Conservation (phyloP, 2,888 invertebrate genomes). For the Sturmia bella region DNA sequence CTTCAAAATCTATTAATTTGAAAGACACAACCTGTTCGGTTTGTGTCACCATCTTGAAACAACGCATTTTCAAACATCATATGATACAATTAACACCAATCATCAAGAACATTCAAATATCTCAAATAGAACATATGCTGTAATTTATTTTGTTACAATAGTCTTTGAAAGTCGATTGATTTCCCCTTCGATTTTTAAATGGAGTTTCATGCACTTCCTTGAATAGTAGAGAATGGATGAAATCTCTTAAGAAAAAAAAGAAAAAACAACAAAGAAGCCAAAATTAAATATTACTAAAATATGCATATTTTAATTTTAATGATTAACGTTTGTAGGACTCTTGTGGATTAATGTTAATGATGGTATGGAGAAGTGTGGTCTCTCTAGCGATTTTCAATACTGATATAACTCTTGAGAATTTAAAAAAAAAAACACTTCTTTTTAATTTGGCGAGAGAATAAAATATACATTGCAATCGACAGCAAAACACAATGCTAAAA, state of each 20-base stretch:
- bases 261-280: background rate
- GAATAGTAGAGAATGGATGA: too few relatives aligned
- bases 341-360: constrained; percentile 41
- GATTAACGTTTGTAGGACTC: constrained; percentile 14
- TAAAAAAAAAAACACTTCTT: background rate
- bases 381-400: constrained; percentile 4
- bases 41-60: too few relatives aligned
- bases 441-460: background rate
- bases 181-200: too few relatives aligned
- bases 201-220: constrained; percentile 41
- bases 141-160: too few relatives aligned
- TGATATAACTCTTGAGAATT: too few relatives aligned
- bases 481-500: too few relatives aligned
- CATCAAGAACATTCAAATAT: constrained; percentile 19
- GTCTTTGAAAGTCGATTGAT: too few relatives aligned
- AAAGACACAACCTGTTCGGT: background rate
- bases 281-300: constrained; percentile 15
- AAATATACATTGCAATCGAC: too few relatives aligned
- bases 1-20: background rate
- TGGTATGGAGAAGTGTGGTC: constrained; percentile 25
- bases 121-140: background rate
- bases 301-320: background rate
- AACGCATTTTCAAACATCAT: background rate
- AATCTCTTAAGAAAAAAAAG: too few relatives aligned
- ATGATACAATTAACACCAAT: constrained; percentile 7